phyloP scores from a whole-genome alignment of 1,140 invertebrate species.

The Coenobita brevimanus region DNA sequence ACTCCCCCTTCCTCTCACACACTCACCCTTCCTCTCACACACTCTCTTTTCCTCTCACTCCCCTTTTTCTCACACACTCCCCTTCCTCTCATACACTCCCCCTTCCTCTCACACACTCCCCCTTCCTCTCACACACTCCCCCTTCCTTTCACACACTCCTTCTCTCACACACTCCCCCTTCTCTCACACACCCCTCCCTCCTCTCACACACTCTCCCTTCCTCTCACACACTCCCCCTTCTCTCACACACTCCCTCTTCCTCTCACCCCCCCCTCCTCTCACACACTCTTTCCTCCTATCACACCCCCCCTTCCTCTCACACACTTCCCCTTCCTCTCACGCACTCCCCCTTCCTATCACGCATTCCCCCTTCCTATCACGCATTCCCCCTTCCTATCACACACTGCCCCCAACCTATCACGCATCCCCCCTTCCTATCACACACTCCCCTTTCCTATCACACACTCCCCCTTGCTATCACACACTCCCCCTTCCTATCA shows the following conservation, averaged over 20 bases:
- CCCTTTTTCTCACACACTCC: no score
- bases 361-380: no score
- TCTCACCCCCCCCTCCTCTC: neutral
- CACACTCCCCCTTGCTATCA: no score
- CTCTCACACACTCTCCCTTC: neutral
- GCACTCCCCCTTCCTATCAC: no score
- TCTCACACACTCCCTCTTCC: neutral
- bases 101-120: no score
- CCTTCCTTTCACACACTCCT: neutral
- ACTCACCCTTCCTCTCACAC: neutral
- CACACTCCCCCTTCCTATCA: neutral
- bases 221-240: neutral
- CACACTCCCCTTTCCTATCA: neutral
- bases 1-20: neutral
- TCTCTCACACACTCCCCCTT: neutral
- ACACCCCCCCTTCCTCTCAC: neutral
- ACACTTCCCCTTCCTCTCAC: neutral
- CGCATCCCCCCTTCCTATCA: neutral
- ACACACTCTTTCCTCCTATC: neutral
- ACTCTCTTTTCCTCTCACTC: constrained; percentile 22
- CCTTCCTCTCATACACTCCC: no score
- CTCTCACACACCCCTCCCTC: neutral
- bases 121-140: neutral
- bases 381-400: neutral
- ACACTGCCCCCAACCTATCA: neutral